Base-by-base conservation (phyloP, 2,888 invertebrate genomes). In the Theodoxus fluviatilis region DNA sequence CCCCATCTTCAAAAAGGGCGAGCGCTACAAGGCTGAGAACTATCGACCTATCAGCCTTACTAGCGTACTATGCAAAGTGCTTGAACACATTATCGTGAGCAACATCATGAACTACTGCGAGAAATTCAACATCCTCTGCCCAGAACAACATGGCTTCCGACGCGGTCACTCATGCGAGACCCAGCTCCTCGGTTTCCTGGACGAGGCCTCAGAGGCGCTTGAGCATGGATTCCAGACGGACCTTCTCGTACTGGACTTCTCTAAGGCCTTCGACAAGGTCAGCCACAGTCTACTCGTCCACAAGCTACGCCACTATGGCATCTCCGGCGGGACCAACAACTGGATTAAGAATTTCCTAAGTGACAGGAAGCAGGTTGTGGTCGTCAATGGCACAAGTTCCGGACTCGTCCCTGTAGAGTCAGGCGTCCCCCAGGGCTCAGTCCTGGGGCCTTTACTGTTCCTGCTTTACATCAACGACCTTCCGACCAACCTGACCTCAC, bases 21-120 rank as follows among this genome's bases (percentile, higher is more conserved):
- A 74, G 40, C 64, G 49, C 43, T 67, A 52, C 43, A 57, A 38
- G 49, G 40, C 74, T 2, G 67, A 43, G 6, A 79, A 78, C 70
- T 76, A 77, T 52, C 61, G 74, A 57, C 78, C 75, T 22, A 67
- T 77, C 12, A 76, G 71, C 0, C 55, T 78, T 12, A 77, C 74
- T 3, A 40, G 72, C 28, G 61, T 31, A 40, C 25, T 47, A 12
- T 74, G 73, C 31, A n/a, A n/a, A n/a, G n/a, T 75, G 9, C 25
- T 77, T n/a, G 74, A 79, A 63, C 73, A 76, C 57, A 71, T 75
- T 18, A 37, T 75, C 9, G 22, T 52, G 40, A 74, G 74, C 69
- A 52, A 71, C 38, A 37, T 76, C 35, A 73, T 74, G 73, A 52
- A 43, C 3, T 67, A 65, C 49, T 25, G 71, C 4, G 72, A 73